Evolutionary conservation across 2,888 invertebrate genomes (phyloP), one percentile per base, ranked within the genome.

Genomic region (Mythimna lalbum): DNA sequence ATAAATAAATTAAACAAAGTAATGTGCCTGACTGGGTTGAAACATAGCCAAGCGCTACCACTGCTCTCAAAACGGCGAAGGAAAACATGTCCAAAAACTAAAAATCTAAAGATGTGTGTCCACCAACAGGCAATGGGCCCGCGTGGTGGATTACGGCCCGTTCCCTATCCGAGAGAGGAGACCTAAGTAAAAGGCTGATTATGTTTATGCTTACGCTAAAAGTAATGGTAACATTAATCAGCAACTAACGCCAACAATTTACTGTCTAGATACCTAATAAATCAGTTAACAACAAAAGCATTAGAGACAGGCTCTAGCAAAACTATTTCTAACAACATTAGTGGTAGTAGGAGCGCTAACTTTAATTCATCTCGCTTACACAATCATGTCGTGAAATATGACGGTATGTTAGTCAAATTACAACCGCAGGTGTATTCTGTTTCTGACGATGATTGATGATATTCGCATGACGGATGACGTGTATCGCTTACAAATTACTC

Each of bases 361-460:
- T 78, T 81, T 77, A 72, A 79, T 79, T 81, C 78, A 85, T 84
- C 69, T 68, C 68, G 63, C 36, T 75, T 68, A 84, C 66, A 82
- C 78, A 85, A 85, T 85, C 80, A 78, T 74, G 69, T 70, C 69
- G 67, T 71, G 66, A 74, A 76, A 85, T 80, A 79, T 83, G 72
- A 62, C 69, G 74, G 68, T 66, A 74, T 76, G 80, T 77, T 74
- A 77, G 82, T 84, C 75, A 76, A 80, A 78, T 85, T 76, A 85
- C 77, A 63, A 70, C 71, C 81, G 81, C 86, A 85, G 86, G 85
- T 85, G 86, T 84, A 84, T 82, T 78, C 82, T 80, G 82, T 73
- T 64, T 49, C 60, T 78, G 82, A 79, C 76, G 69, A 77, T 84
- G 86, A 85, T 81, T 80, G 83, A 86, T 85, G 75, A 74, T 59